phyloP scores from a whole-genome alignment of 2,113 vertebrate genomes.

The Eulacestoma nigropectus region DNA sequence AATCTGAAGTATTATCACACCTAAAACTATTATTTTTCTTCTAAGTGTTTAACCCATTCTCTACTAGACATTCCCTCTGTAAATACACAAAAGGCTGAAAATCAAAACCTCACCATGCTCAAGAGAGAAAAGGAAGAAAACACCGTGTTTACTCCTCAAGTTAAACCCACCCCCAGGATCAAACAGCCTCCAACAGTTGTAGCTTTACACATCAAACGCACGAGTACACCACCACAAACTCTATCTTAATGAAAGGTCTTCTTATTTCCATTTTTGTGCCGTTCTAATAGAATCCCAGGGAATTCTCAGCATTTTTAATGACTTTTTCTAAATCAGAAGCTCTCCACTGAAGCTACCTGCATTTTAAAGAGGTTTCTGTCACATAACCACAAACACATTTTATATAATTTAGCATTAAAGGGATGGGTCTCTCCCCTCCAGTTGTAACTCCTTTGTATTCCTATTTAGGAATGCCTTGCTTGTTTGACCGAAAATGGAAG shows the following conservation, averaged over 20 bases:
- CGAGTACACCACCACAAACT: background rate
- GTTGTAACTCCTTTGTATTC: conserved; percentile 64
- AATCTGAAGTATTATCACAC: background rate
- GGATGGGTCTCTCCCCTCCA: conserved; percentile 22
- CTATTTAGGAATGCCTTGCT: conserved; percentile 70
- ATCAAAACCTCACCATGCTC: background rate
- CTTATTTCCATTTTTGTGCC: background rate
- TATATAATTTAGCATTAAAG: conserved; percentile 8
- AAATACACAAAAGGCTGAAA: background rate
- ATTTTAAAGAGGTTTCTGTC: background rate
- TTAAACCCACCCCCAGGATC: background rate
- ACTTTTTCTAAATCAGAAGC: background rate
- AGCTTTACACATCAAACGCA: background rate
- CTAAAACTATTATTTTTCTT: background rate
- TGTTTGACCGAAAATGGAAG: conserved; percentile 72
- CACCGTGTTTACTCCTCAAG: background rate
- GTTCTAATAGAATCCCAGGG: background rate
- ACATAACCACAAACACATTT: background rate
- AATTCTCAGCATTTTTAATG: background rate
- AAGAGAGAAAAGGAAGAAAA: background rate
- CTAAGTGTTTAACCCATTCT: background rate
- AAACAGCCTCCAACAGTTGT: background rate
- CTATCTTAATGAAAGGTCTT: background rate
- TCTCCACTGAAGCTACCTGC: background rate
- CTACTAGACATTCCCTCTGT: background rate